Base-by-base conservation (phyloP, 2,113 vertebrate genomes). In the Phalacrocorax carbo region DNA sequence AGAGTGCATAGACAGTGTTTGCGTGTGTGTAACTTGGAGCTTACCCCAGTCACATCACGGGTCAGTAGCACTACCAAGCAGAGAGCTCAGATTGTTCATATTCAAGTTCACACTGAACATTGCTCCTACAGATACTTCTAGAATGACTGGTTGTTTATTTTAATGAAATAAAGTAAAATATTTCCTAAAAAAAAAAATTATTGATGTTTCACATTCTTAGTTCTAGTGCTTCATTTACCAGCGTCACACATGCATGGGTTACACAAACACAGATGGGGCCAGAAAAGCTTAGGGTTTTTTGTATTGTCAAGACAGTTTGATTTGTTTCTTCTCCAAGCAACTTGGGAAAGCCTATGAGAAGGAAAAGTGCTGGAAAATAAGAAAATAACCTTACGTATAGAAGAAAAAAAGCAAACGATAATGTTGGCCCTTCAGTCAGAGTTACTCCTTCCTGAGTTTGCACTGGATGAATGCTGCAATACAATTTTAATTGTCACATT, bases 241-340 rank as follows among this genome's bases (percentile, higher is more conserved):
- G 69, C 4, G 21, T 91, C 84, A 86, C 51, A 92, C 55, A 81
- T 54, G 72, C 73, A 70, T n/a, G 86, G 79, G 80, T 94, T 93
- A 94, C 54, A 93, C 91, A 97, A 92, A 95, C 76, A 93, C 0
- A 93, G 72, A 75, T 15, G 40, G 65, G 65, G 92, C 51, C 82
- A 93, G 80, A 92, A 94, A 95, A 90, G 60, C 79, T 95, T 81
- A 80, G 30, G 88, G 79, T n/a, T 76, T 91, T 88, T 83, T 86
- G 21, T 84, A 40, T 80, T 90, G 64, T 86, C 80, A 83, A 68
- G 90, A 51, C 34, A 90, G 64, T 57, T 93, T 95, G 79, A 80
- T 94, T 97, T 96, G 72, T 88, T 96, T 90, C 83, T 82, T 94
- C 73, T 89, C 91, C 64, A 90, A 84, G 60, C 46, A 92, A 81